These are phyloP conservation scores for Cyanocitta stelleri DNA, from an alignment of 2,113 vertebrate genomes.

Conservation along the genomic window DNA sequence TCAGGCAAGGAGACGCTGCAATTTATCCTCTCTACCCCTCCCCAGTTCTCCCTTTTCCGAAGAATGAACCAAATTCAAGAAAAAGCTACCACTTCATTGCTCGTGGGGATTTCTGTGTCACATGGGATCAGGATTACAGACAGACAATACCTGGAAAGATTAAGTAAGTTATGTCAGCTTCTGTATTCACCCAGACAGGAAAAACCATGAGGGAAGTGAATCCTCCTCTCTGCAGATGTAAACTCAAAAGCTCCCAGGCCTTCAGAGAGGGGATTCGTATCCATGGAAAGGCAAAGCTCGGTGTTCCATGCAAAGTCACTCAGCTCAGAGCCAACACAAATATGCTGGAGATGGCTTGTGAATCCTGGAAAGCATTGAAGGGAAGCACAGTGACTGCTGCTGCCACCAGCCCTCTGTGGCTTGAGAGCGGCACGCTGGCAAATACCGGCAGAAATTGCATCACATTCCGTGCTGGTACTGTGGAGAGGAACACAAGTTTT, in stretches of 20 bases:
- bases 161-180: neutral
- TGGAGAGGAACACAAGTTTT: neutral
- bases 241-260: neutral
- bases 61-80: neutral
- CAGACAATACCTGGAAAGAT: neutral
- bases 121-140: neutral
- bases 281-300: rapidly evolving
- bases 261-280: rapidly evolving
- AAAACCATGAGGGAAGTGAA: neutral
- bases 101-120: neutral
- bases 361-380: neutral
- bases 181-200: rapidly evolving
- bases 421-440: rapidly evolving
- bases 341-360: neutral
- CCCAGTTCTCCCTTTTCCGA: neutral
- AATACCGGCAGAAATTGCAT: neutral
- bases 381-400: neutral
- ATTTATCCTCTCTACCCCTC: neutral
- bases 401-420: neutral
- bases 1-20: neutral
- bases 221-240: rapidly evolving
- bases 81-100: neutral
- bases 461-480: neutral
- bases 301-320: neutral
- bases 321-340: neutral